Conservation (phyloP, 2,797 vertebrate genomes). For the Sebastiscus tertius region DNA sequence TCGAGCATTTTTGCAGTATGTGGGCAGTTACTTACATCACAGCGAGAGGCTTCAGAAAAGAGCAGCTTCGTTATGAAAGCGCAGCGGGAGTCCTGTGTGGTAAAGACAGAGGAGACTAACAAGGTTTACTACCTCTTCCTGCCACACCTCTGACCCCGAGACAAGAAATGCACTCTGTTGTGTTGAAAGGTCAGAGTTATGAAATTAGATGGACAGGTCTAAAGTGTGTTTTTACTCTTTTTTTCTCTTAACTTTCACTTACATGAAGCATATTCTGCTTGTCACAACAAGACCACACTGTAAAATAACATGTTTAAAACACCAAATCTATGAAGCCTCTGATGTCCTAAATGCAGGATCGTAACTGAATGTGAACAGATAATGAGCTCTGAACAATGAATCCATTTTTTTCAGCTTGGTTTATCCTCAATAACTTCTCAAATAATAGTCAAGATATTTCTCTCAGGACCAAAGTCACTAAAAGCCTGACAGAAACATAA, state of each 20-base stretch:
- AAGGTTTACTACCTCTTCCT: constrained; percentile 24
- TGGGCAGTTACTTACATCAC: constrained; percentile 21
- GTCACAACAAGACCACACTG: neutral
- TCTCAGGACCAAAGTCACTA: neutral
- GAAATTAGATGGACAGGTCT: neutral
- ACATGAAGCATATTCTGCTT: neutral
- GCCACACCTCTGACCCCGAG: constrained; percentile 26
- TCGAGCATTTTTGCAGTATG: neutral
- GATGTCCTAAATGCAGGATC: neutral
- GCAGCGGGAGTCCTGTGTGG: neutral
- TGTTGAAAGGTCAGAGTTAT: constrained; percentile 24
- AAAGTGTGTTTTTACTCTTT: neutral
- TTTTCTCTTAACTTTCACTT: neutral
- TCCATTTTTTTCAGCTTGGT: neutral
- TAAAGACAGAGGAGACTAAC: constrained; percentile 43
- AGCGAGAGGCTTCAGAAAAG: constrained; percentile 20
- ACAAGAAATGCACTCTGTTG: neutral
- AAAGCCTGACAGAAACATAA: neutral
- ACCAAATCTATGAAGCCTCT: neutral
- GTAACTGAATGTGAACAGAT: neutral
- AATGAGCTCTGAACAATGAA: neutral
- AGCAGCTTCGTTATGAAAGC: constrained; percentile 40
- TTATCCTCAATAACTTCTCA: neutral
- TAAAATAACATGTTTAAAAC: neutral
- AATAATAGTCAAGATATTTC: neutral